Evolutionary conservation across 2,888 invertebrate genomes (phyloP).

Genomic region (Stenodema calcarata): DNA sequence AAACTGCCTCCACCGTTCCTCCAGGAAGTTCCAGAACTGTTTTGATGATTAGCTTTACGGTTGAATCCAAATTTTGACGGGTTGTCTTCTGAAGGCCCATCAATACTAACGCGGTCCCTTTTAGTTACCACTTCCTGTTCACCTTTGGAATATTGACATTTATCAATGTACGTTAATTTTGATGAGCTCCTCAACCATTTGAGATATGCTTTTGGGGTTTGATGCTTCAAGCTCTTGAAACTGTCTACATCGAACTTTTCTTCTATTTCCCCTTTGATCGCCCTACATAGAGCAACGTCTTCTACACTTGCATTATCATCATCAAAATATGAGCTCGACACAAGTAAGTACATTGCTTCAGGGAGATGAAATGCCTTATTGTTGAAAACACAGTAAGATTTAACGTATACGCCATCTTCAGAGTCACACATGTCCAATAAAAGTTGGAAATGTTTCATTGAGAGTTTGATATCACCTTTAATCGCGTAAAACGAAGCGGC

Average conservation of each 20-base stretch:
- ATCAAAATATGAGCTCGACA: neutral
- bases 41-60: no score
- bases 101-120: no score
- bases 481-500: neutral
- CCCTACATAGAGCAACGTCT: neutral
- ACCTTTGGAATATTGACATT: no score
- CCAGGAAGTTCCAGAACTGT: no score
- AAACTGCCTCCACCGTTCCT: no score
- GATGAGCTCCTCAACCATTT: neutral
- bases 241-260: neutral
- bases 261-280: neutral
- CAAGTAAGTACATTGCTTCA: neutral
- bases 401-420: neutral
- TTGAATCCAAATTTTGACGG: no score
- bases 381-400: neutral
- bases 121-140: no score
- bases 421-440: neutral
- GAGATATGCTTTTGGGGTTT: neutral
- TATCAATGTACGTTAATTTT: no score
- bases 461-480: neutral
- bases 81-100: no score
- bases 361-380: neutral
- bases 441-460: neutral
- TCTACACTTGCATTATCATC: neutral
- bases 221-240: neutral